A percentile compares a stretch with the other conserved stretches of the same genome.
These are phyloP conservation scores for Artibeus lituratus DNA, from an alignment of 2,797 vertebrate genomes.

Conservation along the genomic window DNA sequence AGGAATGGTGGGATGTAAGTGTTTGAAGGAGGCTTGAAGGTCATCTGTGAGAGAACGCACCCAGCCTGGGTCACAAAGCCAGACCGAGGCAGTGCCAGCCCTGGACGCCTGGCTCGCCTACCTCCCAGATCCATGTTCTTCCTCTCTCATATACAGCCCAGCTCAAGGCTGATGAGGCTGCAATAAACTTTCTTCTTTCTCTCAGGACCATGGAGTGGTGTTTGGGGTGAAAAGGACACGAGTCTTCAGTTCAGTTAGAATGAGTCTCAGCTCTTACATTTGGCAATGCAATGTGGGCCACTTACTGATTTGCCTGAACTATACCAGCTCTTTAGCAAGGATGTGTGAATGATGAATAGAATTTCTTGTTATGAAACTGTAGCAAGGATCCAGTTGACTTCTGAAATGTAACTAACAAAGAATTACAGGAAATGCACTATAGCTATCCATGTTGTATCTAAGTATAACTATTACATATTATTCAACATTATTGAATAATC, in stretches of 20 bases:
- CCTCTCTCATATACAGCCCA: neutral
- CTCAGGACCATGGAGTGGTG: neutral
- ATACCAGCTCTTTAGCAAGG: neutral
- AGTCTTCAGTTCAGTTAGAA: neutral
- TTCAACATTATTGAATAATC: neutral
- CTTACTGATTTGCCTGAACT: neutral
- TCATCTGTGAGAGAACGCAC: neutral
- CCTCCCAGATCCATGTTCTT: neutral
- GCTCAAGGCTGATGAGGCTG: neutral
- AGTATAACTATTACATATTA: neutral
- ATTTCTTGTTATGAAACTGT: neutral
- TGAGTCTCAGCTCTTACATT: neutral
- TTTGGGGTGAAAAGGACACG: neutral
- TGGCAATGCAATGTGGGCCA: rapidly evolving
- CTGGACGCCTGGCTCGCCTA: neutral
- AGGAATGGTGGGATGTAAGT: neutral
- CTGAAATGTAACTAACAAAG: neutral
- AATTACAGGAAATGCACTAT: neutral
- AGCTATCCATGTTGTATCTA: neutral
- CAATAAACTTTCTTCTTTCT: neutral
- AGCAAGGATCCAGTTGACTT: neutral
- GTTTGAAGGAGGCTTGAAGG: neutral
- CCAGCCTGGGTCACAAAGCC: neutral
- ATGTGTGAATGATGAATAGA: neutral
- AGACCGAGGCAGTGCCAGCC: neutral